phyloP scores from a whole-genome alignment of 2,113 vertebrate species.

The Illadopsis cleaveri region DNA sequence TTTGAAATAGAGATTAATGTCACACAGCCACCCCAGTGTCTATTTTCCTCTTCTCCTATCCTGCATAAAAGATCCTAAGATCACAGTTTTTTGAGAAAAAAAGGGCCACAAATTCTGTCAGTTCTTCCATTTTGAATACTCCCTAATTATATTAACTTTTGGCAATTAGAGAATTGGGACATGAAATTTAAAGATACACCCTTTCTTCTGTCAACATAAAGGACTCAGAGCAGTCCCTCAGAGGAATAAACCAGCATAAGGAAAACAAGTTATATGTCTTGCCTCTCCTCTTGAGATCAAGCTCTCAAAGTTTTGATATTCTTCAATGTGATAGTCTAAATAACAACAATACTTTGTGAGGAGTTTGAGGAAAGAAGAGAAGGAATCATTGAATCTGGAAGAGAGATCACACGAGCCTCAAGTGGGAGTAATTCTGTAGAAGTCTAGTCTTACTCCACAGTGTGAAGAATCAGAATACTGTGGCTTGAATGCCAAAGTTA shows the following conservation, averaged over 20 bases:
- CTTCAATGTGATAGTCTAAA: background rate
- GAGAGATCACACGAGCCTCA: background rate
- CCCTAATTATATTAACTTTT: background rate
- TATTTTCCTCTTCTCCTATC: background rate
- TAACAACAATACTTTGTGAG: background rate
- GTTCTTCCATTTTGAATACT: background rate
- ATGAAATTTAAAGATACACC: background rate
- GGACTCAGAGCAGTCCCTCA: background rate
- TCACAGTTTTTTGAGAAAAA: background rate
- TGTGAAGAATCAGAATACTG: background rate
- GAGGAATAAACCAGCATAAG: background rate
- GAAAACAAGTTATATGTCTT: background rate
- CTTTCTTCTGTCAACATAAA: background rate
- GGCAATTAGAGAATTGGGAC: background rate
- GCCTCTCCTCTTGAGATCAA: background rate
- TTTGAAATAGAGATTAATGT: background rate
- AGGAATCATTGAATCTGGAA: background rate
- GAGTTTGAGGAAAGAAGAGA: background rate
- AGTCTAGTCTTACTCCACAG: background rate
- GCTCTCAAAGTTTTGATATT: background rate
- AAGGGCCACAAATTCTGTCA: accelerated
- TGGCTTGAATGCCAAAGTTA: background rate
- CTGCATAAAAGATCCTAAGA: background rate
- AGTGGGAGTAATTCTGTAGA: background rate
- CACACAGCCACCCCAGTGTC: background rate